Evolutionary conservation across 2,888 invertebrate genomes (phyloP).

Genomic region (Lydus trimaculatus): DNA sequence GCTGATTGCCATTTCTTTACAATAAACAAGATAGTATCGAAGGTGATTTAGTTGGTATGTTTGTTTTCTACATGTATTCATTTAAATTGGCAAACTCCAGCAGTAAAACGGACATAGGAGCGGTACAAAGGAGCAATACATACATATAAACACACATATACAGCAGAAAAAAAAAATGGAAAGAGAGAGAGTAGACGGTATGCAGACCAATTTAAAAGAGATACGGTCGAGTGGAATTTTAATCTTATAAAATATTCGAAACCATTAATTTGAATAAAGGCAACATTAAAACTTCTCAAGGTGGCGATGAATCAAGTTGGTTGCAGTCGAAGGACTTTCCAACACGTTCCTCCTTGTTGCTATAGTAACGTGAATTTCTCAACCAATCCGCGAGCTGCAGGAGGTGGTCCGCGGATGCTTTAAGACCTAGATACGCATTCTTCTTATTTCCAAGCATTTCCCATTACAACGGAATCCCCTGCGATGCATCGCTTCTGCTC

Average conservation of each 20-base stretch:
- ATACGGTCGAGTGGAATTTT: slow-evolving; percentile 54
- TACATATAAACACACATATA: background rate
- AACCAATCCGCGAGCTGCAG: slow-evolving; percentile 57
- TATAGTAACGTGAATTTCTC: slow-evolving; percentile 57
- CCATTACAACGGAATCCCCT: slow-evolving; percentile 58
- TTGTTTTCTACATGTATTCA: slow-evolving; percentile 16
- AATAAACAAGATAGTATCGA: slow-evolving; percentile 40
- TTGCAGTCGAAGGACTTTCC: slow-evolving; percentile 54
- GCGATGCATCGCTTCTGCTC: slow-evolving; percentile 56
- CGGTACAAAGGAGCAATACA: background rate
- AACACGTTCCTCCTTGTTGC: slow-evolving; percentile 59
- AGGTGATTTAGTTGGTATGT: slow-evolving; percentile 29
- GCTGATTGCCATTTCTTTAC: slow-evolving; percentile 19
- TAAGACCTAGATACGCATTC: slow-evolving; percentile 55
- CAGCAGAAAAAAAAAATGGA: background rate
- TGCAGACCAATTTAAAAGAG: slow-evolving; percentile 55
- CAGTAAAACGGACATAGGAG: background rate
- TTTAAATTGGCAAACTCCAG: slow-evolving; percentile 7
- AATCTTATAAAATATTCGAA: slow-evolving; percentile 59
- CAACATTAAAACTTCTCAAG: slow-evolving; percentile 63
- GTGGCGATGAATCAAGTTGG: slow-evolving; percentile 60
- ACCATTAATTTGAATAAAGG: slow-evolving; percentile 62
- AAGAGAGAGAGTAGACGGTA: slow-evolving; percentile 23
- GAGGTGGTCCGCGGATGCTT: slow-evolving; percentile 58
- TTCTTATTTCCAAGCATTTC: slow-evolving; percentile 55